phyloP scores from a whole-genome alignment of 2,888 invertebrate genomes.

The Gordius sp. region DNA sequence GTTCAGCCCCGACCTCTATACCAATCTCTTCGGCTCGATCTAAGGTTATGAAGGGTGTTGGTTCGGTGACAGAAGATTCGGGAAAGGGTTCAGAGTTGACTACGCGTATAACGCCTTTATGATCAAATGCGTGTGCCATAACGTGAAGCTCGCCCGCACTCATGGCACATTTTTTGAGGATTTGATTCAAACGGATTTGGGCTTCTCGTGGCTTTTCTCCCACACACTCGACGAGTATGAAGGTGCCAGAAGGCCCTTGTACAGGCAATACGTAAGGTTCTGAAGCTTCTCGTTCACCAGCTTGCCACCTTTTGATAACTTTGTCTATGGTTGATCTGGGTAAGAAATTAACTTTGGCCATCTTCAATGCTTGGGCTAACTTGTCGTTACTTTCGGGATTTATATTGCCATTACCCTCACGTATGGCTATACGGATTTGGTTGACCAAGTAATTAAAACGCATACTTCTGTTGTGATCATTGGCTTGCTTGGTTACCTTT shows the following conservation, averaged over 20 bases:
- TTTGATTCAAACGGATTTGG: background rate
- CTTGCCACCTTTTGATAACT: conserved; percentile 20
- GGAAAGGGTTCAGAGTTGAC: conserved; percentile 2
- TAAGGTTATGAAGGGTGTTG: background rate
- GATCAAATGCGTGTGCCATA: background rate
- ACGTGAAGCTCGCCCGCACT: background rate
- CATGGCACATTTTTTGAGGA: background rate
- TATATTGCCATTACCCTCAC: background rate
- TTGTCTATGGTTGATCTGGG: conserved; percentile 22
- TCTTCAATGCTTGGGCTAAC: conserved; percentile 20
- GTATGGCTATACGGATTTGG: background rate
- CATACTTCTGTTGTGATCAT: conserved; percentile 35
- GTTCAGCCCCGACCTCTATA: background rate
- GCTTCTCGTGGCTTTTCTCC: background rate
- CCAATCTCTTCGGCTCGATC: background rate
- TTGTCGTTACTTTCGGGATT: background rate
- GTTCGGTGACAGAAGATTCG: background rate
- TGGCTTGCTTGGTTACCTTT: conserved; percentile 39
- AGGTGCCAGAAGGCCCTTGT: background rate
- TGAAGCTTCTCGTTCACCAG: too few species aligned
- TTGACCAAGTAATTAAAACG: background rate
- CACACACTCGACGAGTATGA: background rate
- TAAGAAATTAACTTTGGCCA: conserved; percentile 22
- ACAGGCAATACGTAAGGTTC: background rate
- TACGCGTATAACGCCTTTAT: background rate